A percentile compares a stretch with the other conserved stretches of the same genome.
Conservation (phyloP, 2,888 invertebrate species). For the Microchrysa polita region DNA sequence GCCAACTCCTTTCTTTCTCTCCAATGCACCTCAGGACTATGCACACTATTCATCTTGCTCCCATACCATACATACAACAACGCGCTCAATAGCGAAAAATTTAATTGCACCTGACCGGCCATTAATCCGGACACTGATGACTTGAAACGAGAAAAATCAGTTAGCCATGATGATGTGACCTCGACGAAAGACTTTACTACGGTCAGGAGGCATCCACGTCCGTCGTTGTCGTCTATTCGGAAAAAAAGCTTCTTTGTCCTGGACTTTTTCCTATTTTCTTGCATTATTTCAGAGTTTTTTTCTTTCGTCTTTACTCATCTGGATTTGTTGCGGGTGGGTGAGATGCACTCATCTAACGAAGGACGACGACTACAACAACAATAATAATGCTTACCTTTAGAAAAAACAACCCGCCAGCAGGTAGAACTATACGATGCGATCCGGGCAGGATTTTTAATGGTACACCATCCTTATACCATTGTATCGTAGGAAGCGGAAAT, state of each 20-base stretch:
- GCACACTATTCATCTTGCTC: too few species aligned
- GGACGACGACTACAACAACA: too few species aligned
- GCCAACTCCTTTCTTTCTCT: too few species aligned
- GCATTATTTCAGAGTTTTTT: background rate
- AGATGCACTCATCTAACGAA: background rate
- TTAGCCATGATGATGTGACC: constrained; percentile 12
- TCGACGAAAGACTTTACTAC: background rate
- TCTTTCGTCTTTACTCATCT: background rate
- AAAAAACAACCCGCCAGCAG: constrained; percentile 87
- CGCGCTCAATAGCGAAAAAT: background rate
- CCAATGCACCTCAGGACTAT: too few species aligned
- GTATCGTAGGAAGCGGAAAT: constrained; percentile 78
- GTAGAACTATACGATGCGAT: constrained; percentile 77
- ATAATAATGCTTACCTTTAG: constrained; percentile 68
- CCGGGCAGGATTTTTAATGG: constrained; percentile 70
- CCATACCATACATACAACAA: too few species aligned
- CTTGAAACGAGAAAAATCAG: constrained; percentile 3
- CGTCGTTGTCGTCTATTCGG: too few species aligned
- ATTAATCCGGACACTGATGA: constrained; percentile 10
- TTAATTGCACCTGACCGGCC: constrained; percentile 24
- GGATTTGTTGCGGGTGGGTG: background rate
- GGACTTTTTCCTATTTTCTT: background rate
- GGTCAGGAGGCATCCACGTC: background rate
- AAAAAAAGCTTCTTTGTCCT: background rate
- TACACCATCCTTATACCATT: constrained; percentile 81